Evolutionary conservation across 2,797 vertebrate genomes (phyloP).

Genomic region (Rachycentron canadum): DNA sequence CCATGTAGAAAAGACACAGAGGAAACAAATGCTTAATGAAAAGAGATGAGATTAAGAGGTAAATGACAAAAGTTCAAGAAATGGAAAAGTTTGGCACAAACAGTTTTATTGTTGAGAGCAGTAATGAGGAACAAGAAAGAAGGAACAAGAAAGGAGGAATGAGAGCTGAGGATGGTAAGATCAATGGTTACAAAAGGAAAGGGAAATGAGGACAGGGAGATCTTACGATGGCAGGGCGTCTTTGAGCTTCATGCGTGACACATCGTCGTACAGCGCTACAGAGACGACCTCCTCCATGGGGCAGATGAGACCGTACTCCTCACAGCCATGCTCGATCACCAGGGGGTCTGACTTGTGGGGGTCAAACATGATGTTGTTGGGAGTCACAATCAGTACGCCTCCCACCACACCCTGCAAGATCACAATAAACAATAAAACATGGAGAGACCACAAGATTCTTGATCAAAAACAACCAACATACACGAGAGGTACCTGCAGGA

Average conservation of each 20-base stretch:
- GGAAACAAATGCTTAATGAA: not conserved
- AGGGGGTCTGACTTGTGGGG: conserved; percentile 98
- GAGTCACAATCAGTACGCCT: conserved; percentile 98
- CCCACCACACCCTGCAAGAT: conserved; percentile 94
- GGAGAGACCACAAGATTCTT: not conserved
- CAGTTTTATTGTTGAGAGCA: conserved; percentile 3
- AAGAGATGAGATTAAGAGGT: not conserved
- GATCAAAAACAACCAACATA: not conserved
- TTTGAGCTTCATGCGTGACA: conserved; percentile 98
- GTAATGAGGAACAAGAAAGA: conserved; percentile 34
- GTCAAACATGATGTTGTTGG: conserved; percentile 99
- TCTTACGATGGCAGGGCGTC: conserved; percentile 98
- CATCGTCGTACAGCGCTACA: conserved; percentile 95
- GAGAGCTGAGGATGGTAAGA: not conserved
- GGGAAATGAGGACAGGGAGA: not conserved
- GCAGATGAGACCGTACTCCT: conserved; percentile 98
- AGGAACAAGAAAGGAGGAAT: conserved; percentile 40
- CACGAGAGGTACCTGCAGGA: not conserved
- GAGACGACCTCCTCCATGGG: conserved; percentile 99
- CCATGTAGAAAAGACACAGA: not conserved
- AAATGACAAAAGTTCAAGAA: not conserved
- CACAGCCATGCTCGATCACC: conserved; percentile 98
- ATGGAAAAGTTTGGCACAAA: not conserved
- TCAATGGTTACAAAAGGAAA: not conserved
- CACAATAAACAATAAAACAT: conserved; percentile 5